These are phyloP conservation scores for Eupeodes corollae DNA, from an alignment of 1,140 invertebrate genomes.

Conservation along the genomic window DNA sequence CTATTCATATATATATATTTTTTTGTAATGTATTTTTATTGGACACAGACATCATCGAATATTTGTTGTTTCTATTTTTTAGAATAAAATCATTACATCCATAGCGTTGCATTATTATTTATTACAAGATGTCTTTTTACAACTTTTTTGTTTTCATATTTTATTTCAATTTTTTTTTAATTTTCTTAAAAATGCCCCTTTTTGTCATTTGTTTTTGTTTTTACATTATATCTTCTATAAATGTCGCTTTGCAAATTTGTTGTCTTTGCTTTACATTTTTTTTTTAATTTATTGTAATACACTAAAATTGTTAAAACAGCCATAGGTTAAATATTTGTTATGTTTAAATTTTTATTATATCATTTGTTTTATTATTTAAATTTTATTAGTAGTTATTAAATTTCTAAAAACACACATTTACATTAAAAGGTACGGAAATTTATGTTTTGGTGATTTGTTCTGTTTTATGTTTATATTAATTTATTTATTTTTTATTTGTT, in stretches of 20 bases:
- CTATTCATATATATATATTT: background rate
- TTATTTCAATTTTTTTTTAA: background rate
- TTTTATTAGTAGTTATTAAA: slow-evolving; percentile 26
- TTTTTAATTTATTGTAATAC: no score
- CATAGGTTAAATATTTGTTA: slow-evolving; percentile 5
- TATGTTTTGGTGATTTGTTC: no score
- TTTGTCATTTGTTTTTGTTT: no score
- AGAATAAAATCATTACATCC: background rate
- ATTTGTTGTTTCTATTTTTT: background rate
- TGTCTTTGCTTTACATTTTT: no score
- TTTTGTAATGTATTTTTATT: background rate
- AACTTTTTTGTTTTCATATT: background rate
- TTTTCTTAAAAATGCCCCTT: no score
- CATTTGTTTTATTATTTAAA: background rate
- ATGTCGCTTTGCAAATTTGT: no score
- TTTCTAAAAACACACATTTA: slow-evolving; percentile 20
- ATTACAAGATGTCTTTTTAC: no score
- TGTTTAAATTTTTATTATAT: slow-evolving; percentile 1
- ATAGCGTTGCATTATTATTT: no score
- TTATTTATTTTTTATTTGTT: no score
- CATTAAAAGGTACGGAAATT: background rate
- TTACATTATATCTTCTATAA: no score
- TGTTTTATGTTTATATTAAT: no score
- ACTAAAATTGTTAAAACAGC: background rate
- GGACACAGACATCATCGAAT: slow-evolving; percentile 21